A percentile compares a stretch with the other conserved stretches of the same genome.
Evolutionary conservation across 35 echinoderm and acorn worm genomes (phyloP).

Genomic region (Ptychodera flava): DNA sequence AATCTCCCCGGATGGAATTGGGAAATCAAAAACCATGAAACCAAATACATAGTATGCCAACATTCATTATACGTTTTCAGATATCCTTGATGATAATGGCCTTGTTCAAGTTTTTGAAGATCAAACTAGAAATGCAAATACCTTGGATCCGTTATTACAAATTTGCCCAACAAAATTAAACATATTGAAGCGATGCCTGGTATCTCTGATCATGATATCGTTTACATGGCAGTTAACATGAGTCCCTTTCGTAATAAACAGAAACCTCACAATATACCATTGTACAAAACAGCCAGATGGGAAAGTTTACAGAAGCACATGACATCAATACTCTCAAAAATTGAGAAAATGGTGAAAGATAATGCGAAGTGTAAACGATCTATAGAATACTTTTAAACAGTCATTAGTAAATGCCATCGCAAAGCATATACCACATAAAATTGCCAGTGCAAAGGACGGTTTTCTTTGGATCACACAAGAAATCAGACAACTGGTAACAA

Average conservation of each 20-base stretch:
- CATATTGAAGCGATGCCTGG: no score
- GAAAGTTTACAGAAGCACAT: background rate
- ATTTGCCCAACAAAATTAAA: constrained; percentile 5
- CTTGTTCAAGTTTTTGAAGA: constrained; percentile 20
- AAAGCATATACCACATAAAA: constrained; percentile 10
- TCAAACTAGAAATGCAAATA: constrained; percentile 14
- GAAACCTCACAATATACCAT: constrained; percentile 3
- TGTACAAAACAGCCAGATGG: constrained; percentile 7
- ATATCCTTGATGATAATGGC: constrained; percentile 21
- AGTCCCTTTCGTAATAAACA: constrained; percentile 12
- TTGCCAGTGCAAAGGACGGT: background rate
- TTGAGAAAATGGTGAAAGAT: background rate
- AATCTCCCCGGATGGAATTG: constrained; percentile 18
- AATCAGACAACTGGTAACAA: constrained; percentile 29
- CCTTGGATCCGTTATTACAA: background rate
- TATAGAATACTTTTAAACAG: constrained; percentile 5
- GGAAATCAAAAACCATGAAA: constrained; percentile 1
- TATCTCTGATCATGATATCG: no score
- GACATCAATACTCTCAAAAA: background rate
- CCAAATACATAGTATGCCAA: background rate
- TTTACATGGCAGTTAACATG: background rate
- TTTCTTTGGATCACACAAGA: constrained; percentile 47
- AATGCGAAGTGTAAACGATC: background rate
- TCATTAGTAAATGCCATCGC: constrained; percentile 11
- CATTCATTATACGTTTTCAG: constrained; percentile 19